phyloP scores from a whole-genome alignment of 2,113 vertebrate genomes.

The Ammodytes marinus region DNA sequence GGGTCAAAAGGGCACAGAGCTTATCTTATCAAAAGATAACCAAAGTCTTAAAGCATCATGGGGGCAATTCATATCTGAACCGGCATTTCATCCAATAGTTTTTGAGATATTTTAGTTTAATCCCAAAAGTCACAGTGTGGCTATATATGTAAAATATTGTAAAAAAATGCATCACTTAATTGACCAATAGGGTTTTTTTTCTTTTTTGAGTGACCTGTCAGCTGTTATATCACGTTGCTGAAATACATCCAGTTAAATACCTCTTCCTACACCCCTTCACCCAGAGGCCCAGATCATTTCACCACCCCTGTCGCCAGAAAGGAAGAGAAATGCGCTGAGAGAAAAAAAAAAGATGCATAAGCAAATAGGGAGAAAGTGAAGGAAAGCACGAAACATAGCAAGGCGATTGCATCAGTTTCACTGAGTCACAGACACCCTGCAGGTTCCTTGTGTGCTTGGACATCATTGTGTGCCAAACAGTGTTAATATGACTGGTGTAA shows the following conservation, averaged over 20 bases:
- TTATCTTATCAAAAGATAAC: too few species aligned
- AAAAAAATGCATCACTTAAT: not conserved
- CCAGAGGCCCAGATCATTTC: not conserved
- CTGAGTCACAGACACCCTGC: conserved; percentile 6
- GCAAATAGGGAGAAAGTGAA: not conserved
- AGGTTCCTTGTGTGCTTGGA: conserved; percentile 6
- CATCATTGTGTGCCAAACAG: conserved; percentile 20
- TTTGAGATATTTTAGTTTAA: not conserved
- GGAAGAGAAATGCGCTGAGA: not conserved
- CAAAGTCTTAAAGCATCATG: not conserved
- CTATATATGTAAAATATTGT: not conserved
- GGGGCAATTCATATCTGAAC: not conserved
- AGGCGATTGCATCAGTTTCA: not conserved
- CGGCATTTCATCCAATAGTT: not conserved
- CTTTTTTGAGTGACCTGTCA: not conserved
- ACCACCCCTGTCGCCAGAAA: not conserved
- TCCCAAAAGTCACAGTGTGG: not conserved
- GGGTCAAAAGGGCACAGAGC: too few species aligned
- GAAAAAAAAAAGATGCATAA: not conserved
- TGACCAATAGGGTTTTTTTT: not conserved
- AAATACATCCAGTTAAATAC: conserved; percentile 2
- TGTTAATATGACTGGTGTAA: not conserved
- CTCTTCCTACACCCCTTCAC: not conserved
- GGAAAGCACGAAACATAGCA: not conserved
- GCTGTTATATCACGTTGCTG: conserved; percentile 3